Base-by-base conservation (phyloP, 2,797 vertebrate genomes). In the Gambusia yucatana region DNA sequence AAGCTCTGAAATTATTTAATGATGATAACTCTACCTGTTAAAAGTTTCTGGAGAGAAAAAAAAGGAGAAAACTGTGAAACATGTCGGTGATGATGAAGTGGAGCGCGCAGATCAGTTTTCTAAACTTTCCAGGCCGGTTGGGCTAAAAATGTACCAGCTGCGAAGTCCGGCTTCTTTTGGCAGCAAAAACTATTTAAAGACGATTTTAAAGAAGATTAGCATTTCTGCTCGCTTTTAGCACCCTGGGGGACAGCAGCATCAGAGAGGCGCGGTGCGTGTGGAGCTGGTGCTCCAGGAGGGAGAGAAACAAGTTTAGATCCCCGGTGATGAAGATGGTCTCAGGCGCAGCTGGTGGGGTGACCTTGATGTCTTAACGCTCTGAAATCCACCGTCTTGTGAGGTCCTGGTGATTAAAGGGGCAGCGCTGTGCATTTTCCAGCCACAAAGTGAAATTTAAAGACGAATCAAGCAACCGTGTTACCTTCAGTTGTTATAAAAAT, bases 281-380 rank as follows among this genome's bases (percentile, higher is more conserved):
- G 79, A 83, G 84, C 75, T 70, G 83, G 43, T 63, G 85, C 73
- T 78, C 80, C 52, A 79, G 78, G 59, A 81, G 80, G 84, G 86
- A 80, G 78, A 82, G 30, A 92, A 70, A 81, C 88, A 81, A 87
- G 87, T 92, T 84, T 76, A 88, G 82, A 87, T 86, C 74, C 72
- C 87, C 79, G 74, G 82, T 88, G 83, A 88, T 89, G 91, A 89
- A 88, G 86, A 82, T 79, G 36, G 76, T 88, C 89, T 84, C 78
- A 82, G 89, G 81, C 83, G 75, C 95, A 94, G 92, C 92, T 93
- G 91, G 72, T 90, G 86, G 88, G 88, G 83, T 91, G 91, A 93
- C 93, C 93, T 91, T 93, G 89, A 87, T 90, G 83, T 87, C 22
- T 39, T 82, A 50, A 72, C 46, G 55, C 82, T 84, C 84, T 83